Conservation (phyloP, 2,797 vertebrate species). For the Pseudochaenichthys georgianus region DNA sequence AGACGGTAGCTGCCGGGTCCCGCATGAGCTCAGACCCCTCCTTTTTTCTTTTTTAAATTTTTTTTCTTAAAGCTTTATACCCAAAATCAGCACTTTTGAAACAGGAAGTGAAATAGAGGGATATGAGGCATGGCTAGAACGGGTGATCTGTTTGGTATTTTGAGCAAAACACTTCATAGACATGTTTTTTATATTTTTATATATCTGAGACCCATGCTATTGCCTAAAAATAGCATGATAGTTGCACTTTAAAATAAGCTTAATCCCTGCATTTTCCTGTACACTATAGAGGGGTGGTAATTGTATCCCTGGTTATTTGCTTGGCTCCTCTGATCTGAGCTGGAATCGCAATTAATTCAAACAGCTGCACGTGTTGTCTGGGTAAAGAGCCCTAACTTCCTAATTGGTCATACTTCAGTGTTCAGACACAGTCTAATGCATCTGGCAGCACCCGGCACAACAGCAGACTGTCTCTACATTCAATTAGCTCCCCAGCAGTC, state of each 20-base stretch:
- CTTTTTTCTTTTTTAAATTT: no score
- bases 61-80: no score
- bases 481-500: slow-evolving; percentile 30
- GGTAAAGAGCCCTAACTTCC: slow-evolving; percentile 49
- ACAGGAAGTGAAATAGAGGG: no score
- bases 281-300: slow-evolving; percentile 33
- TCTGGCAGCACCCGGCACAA: slow-evolving; percentile 38
- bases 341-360: slow-evolving; percentile 59
- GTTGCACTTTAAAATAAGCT: not conserved
- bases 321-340: slow-evolving; percentile 47
- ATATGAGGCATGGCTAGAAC: no score
- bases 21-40: no score
- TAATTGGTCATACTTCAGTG: slow-evolving; percentile 75
- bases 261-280: not conserved
- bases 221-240: no score
- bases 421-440: slow-evolving; percentile 53
- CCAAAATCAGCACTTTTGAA: no score
- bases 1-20: no score
- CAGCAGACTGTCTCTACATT: slow-evolving; percentile 31
- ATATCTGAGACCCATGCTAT: no score
- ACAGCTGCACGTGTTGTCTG: slow-evolving; percentile 57
- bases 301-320: slow-evolving; percentile 47
- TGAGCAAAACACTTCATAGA: no score
- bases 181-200: no score
- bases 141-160: no score